A percentile compares a stretch with the other conserved stretches of the same genome.
phyloP scores from a whole-genome alignment of 37 sponge, comb jelly and placozoan genomes.

The Bolinopsis microptera region DNA sequence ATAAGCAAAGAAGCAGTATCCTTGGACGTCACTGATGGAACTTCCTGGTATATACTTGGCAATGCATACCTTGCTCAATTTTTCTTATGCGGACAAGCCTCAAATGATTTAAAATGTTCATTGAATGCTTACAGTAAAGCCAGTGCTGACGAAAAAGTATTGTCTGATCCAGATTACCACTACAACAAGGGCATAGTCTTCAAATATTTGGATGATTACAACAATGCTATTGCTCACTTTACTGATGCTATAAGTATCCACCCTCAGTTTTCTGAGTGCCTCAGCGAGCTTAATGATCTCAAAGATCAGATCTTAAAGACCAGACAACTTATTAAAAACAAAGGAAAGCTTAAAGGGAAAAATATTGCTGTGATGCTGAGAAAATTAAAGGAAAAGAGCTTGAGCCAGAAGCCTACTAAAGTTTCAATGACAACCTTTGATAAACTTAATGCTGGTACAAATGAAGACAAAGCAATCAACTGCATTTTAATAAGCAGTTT shows the following conservation, averaged over 20 bases:
- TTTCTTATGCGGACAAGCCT: slow-evolving; percentile 58
- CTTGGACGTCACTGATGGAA: slow-evolving; percentile 52
- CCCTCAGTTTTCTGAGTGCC: slow-evolving; percentile 36
- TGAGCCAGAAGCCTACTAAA: background rate
- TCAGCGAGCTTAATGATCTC: slow-evolving; percentile 9
- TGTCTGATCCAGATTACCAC: slow-evolving; percentile 55
- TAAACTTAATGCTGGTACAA: background rate
- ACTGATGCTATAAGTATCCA: slow-evolving; percentile 40
- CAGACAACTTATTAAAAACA: background rate
- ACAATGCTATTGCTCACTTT: slow-evolving; percentile 24
- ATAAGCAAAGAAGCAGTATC: slow-evolving; percentile 63
- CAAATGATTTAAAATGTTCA: slow-evolving; percentile 55
- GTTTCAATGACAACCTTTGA: background rate
- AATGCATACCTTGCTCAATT: slow-evolving; percentile 64
- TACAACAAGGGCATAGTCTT: slow-evolving; percentile 59
- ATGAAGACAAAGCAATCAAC: slow-evolving; percentile 60
- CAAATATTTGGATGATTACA: slow-evolving; percentile 49
- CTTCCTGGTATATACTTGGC: slow-evolving; percentile 57
- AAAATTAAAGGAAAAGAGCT: slow-evolving; percentile 28
- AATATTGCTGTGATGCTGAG: background rate
- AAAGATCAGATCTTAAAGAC: slow-evolving; percentile 44
- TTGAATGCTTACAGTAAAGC: slow-evolving; percentile 50
- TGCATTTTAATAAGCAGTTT: slow-evolving; percentile 55
- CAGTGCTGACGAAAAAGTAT: slow-evolving; percentile 40
- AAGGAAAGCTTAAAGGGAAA: slow-evolving; percentile 30